phyloP scores from a whole-genome alignment of 2,113 vertebrate species.

The Theropithecus gelada region DNA sequence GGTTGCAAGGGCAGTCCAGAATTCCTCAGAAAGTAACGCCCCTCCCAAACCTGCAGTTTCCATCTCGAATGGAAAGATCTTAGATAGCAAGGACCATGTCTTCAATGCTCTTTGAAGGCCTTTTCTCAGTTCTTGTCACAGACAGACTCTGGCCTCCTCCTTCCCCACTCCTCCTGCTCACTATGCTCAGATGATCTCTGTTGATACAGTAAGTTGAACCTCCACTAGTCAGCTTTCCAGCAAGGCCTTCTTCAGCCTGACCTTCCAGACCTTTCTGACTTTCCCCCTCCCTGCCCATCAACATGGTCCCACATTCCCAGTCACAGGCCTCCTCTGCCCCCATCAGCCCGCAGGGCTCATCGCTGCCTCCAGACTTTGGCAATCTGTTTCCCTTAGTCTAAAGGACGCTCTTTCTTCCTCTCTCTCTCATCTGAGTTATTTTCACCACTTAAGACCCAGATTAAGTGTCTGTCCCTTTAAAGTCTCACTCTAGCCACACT shows the following conservation, averaged over 20 bases:
- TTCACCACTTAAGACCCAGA: not conserved
- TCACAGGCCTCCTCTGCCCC: no score
- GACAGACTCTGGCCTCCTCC: not conserved
- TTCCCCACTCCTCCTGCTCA: not conserved
- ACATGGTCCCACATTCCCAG: no score
- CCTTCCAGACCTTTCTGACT: not conserved
- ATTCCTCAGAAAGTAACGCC: not conserved
- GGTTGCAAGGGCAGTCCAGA: not conserved
- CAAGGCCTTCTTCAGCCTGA: not conserved
- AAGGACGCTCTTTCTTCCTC: not conserved
- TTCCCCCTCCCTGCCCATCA: not conserved
- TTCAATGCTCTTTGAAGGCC: not conserved
- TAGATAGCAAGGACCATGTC: not conserved
- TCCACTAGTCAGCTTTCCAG: not conserved
- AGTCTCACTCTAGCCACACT: not conserved
- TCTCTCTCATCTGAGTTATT: not conserved
- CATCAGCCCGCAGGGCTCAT: accelerated
- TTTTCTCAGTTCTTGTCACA: not conserved
- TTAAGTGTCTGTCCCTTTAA: not conserved
- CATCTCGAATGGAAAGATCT: not conserved
- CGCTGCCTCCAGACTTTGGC: not conserved
- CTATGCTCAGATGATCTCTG: not conserved
- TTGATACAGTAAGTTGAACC: accelerated
- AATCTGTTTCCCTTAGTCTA: not conserved
- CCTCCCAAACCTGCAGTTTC: not conserved